Percentiles rank a stretch among this genome's conserved stretches.
Evolutionary conservation across 2,113 vertebrate species (phyloP).

Genomic region (Mionectes macconnelli): DNA sequence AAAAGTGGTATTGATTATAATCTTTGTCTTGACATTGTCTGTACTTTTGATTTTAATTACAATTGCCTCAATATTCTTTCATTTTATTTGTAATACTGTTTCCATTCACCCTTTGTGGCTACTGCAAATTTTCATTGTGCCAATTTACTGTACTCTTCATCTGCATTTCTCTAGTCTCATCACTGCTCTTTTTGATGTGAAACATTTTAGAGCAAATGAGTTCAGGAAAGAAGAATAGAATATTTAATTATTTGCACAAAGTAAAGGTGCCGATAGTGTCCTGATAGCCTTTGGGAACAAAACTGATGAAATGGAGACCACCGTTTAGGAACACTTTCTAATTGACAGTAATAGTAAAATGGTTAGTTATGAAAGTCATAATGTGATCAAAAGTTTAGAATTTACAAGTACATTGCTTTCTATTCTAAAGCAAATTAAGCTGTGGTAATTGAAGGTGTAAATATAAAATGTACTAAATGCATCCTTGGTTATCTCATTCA

Average conservation of each 20-base stretch:
- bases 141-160: neutral
- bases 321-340: neutral
- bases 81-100: neutral
- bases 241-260: neutral
- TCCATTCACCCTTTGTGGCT: neutral
- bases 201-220: neutral
- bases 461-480: neutral
- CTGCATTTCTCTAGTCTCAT: neutral
- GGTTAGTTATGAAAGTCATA: neutral
- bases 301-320: neutral
- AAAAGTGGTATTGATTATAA: neutral
- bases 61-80: neutral
- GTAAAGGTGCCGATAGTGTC: neutral
- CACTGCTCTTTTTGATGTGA: neutral
- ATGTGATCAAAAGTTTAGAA: neutral
- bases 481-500: neutral
- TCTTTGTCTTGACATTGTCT: neutral
- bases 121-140: neutral
- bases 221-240: neutral
- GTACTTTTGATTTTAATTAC: neutral
- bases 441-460: neutral
- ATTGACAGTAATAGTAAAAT: neutral
- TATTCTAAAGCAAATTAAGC: neutral
- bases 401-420: neutral
- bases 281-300: neutral